Evolutionary conservation across 2,113 vertebrate genomes (phyloP).

Genomic region (Colossoma macropomum): DNA sequence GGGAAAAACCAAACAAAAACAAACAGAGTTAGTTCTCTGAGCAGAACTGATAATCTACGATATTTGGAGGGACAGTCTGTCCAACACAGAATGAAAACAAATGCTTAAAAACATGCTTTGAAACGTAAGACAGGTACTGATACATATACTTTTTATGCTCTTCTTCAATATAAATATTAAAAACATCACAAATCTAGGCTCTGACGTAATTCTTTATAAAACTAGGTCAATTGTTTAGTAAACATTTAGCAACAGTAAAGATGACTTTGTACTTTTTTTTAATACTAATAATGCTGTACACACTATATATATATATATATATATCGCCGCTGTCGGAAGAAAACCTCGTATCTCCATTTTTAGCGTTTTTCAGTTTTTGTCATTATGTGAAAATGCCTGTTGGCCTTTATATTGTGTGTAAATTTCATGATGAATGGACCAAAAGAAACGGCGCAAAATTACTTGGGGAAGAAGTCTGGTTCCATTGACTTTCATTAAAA

Average conservation of each 20-base stretch:
- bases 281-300: slow-evolving; percentile 67
- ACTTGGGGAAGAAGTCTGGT: too few relatives aligned
- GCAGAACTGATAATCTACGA: slow-evolving; percentile 5
- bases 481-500: too few relatives aligned
- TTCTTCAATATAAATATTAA: slow-evolving; percentile 70
- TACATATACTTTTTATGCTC: slow-evolving; percentile 4
- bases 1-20: neutral
- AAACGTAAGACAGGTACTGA: slow-evolving; percentile 45
- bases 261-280: slow-evolving; percentile 62
- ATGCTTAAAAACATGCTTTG: slow-evolving; percentile 31
- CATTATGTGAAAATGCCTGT: slow-evolving; percentile 60
- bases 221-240: slow-evolving; percentile 73
- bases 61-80: slow-evolving; percentile 7
- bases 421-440: too few relatives aligned
- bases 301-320: neutral
- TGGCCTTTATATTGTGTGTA: too few relatives aligned
- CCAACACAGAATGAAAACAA: neutral
- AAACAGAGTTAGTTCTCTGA: neutral
- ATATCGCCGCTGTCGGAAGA: too few relatives aligned
- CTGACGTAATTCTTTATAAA: slow-evolving; percentile 73
- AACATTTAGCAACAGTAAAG: slow-evolving; percentile 78
- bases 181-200: slow-evolving; percentile 75
- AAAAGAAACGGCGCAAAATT: too few relatives aligned
- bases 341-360: too few relatives aligned
- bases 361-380: too few relatives aligned